These are phyloP conservation scores for Dissostichus mawsoni DNA, from an alignment of 2,113 vertebrate genomes.

Conservation along the genomic window DNA sequence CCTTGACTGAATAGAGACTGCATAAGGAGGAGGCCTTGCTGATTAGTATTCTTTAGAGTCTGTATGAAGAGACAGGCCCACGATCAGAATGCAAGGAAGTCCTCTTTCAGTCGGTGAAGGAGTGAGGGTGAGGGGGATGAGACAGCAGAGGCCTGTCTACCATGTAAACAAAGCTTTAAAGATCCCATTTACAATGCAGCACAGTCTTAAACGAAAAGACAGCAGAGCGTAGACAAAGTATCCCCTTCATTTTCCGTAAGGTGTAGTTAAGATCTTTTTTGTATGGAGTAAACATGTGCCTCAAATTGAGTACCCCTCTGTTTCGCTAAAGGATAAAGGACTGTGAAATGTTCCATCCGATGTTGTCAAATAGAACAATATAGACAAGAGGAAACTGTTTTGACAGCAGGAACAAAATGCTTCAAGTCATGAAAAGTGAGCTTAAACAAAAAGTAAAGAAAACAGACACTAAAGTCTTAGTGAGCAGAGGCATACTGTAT, in stretches of 20 bases:
- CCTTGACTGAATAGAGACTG: slow-evolving; percentile 44
- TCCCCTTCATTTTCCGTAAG: slow-evolving; percentile 8
- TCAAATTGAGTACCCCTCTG: slow-evolving; percentile 9
- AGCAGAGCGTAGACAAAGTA: slow-evolving; percentile 21
- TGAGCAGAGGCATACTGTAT: neutral
- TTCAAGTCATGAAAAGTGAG: neutral
- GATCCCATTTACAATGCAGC: slow-evolving; percentile 63
- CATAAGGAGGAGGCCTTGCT: slow-evolving; percentile 59
- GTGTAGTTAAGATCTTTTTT: slow-evolving; percentile 7
- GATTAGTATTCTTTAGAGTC: slow-evolving; percentile 82
- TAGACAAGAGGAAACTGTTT: slow-evolving; percentile 11
- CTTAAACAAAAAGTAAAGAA: slow-evolving; percentile 18
- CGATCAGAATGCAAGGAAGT: slow-evolving; percentile 82
- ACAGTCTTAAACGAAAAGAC: slow-evolving; percentile 50
- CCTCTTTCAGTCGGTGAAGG: slow-evolving; percentile 70
- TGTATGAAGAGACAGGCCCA: slow-evolving; percentile 64
- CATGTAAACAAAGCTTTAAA: slow-evolving; percentile 79
- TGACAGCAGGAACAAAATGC: slow-evolving; percentile 37
- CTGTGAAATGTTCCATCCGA: slow-evolving; percentile 31
- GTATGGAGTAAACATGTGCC: slow-evolving; percentile 5
- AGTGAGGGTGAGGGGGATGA: slow-evolving; percentile 61
- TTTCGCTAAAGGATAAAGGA: neutral
- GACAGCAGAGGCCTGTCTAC: slow-evolving; percentile 71
- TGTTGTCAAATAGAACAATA: slow-evolving; percentile 35
- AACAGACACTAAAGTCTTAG: neutral